These are phyloP conservation scores for Gortyna flavago DNA, from an alignment of 2,888 invertebrate genomes.

Conservation along the genomic window DNA sequence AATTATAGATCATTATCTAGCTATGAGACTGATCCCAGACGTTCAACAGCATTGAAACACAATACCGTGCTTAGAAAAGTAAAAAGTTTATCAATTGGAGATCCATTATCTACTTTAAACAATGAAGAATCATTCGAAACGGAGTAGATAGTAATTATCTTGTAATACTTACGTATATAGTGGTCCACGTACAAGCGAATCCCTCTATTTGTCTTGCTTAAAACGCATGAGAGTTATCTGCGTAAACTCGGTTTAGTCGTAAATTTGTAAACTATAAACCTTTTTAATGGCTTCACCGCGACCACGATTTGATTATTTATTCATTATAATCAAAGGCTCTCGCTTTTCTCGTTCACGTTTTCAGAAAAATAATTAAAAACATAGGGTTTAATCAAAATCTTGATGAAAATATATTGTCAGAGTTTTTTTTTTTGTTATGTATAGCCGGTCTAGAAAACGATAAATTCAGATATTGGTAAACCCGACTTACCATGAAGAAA, in stretches of 20 bases:
- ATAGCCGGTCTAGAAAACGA: neutral
- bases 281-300: slow-evolving; percentile 6
- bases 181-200: slow-evolving; percentile 38
- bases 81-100: slow-evolving; percentile 46
- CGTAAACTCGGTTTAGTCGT: slow-evolving; percentile 12
- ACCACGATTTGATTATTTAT: slow-evolving; percentile 22
- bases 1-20: neutral
- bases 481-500: neutral
- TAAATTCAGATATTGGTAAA: slow-evolving; percentile 3
- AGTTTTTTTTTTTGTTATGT: neutral
- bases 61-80: slow-evolving; percentile 18
- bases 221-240: slow-evolving; percentile 23
- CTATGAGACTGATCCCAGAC: slow-evolving; percentile 13
- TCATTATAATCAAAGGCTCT: slow-evolving; percentile 18
- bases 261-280: slow-evolving; percentile 26
- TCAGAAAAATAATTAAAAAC: slow-evolving; percentile 14
- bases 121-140: slow-evolving; percentile 40
- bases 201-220: slow-evolving; percentile 31
- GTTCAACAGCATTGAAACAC: slow-evolving; percentile 23
- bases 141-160: slow-evolving; percentile 50
- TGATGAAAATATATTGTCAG: neutral
- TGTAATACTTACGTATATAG: slow-evolving; percentile 42
- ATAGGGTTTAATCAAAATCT: neutral
- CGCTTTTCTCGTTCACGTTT: slow-evolving; percentile 6
- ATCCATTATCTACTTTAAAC: slow-evolving; percentile 53